A percentile compares a stretch with the other conserved stretches of the same genome.
These are phyloP conservation scores for Iphiclides podalirius DNA, from an alignment of 2,888 invertebrate genomes.

Conservation along the genomic window DNA sequence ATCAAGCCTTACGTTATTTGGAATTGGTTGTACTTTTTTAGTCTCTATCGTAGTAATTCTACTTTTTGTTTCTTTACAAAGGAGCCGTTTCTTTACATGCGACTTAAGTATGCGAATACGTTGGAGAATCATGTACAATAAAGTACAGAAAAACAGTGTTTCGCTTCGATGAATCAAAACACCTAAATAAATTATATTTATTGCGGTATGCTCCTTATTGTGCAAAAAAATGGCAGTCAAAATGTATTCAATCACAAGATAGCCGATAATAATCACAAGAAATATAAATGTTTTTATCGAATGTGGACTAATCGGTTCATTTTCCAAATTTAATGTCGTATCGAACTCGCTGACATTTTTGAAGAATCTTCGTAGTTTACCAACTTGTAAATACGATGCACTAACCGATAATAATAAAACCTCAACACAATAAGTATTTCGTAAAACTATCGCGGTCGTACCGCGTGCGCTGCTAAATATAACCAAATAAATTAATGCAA, in stretches of 20 bases:
- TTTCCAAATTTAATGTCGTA: constrained; percentile 2
- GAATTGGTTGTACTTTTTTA: not conserved
- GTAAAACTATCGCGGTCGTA: not conserved
- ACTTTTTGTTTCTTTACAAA: not conserved
- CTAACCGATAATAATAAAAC: constrained; percentile 1
- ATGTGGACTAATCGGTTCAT: not conserved
- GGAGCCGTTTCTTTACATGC: constrained; percentile 19
- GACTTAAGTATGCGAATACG: constrained; percentile 23
- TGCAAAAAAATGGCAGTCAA: not conserved
- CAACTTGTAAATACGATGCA: constrained; percentile 9
- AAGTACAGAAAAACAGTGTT: constrained; percentile 24
- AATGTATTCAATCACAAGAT: not conserved
- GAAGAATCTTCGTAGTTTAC: constrained; percentile 8
- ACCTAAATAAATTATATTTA: constrained; percentile 15
- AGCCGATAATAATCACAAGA: not conserved
- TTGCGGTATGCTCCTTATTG: not conserved
- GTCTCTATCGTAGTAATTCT: not conserved
- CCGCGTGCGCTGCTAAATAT: not conserved
- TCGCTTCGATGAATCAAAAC: constrained; percentile 24
- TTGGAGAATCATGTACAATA: constrained; percentile 20
- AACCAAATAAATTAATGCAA: constrained; percentile 6
- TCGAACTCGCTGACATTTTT: constrained; percentile 12
- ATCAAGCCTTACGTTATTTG: constrained; percentile 7
- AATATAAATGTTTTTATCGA: not conserved
- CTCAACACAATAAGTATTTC: constrained; percentile 13